Evolutionary conservation across 1,140 invertebrate species (phyloP).

Genomic region (Aleiodes sp.): DNA sequence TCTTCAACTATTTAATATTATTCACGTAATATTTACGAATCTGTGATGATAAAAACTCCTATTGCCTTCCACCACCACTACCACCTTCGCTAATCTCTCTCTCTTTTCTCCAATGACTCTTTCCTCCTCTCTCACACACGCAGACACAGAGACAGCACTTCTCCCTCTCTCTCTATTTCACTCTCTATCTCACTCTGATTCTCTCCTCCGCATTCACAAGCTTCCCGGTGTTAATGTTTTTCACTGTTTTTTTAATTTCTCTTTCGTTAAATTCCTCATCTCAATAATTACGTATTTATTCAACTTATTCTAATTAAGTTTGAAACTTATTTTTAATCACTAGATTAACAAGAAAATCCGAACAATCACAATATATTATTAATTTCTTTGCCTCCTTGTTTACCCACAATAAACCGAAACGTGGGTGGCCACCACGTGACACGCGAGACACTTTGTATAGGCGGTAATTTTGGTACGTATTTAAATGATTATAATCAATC

Average conservation of each 20-base stretch:
- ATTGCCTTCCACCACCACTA: conserved; percentile 32
- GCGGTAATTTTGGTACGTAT: neutral
- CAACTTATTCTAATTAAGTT: too few species aligned
- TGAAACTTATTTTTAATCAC: too few species aligned
- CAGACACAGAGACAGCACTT: too few species aligned
- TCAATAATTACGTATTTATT: too few species aligned
- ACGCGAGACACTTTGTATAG: neutral
- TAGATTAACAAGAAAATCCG: too few species aligned
- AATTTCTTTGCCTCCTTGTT: conserved; percentile 52
- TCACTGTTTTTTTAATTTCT: too few species aligned
- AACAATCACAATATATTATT: too few species aligned
- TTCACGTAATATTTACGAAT: neutral
- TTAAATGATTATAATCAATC: neutral
- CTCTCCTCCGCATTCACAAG: conserved; percentile 20
- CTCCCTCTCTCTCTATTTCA: neutral
- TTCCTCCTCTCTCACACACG: neutral
- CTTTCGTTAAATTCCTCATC: too few species aligned
- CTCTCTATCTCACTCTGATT: conserved; percentile 12
- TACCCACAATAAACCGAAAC: conserved; percentile 63
- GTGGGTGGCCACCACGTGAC: conserved; percentile 64
- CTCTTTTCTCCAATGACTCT: conserved; percentile 12
- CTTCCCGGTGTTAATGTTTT: too few species aligned
- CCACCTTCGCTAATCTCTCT: neutral
- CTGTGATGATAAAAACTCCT: conserved; percentile 22
- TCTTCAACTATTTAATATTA: conserved; percentile 11